Evolutionary conservation across 2,113 vertebrate genomes (phyloP).

Genomic region (Ornithorhynchus anatinus): DNA sequence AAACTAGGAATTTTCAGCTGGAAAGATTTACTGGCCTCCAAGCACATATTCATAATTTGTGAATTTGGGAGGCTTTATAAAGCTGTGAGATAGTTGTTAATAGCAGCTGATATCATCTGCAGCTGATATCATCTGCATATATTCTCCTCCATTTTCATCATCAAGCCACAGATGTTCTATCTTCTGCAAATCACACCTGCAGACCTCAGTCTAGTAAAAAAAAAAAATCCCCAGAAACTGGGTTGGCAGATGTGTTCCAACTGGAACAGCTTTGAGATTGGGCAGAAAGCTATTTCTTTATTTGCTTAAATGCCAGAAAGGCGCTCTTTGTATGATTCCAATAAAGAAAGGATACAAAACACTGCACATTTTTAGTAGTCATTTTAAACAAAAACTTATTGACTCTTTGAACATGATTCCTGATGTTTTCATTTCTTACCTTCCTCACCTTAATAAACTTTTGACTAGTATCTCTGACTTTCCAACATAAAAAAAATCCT

Average conservation of each 20-base stretch:
- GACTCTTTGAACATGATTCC: conserved; percentile 16
- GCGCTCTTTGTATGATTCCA: background rate
- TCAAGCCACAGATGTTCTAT: conserved; percentile 63
- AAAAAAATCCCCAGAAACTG: background rate
- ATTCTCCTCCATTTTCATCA: conserved; percentile 52
- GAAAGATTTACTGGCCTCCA: conserved; percentile 44
- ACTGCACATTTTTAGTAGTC: background rate
- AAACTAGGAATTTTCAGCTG: conserved; percentile 44
- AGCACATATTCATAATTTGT: conserved; percentile 51
- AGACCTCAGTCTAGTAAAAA: conserved; percentile 52
- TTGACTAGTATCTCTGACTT: background rate
- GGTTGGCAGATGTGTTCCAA: conserved; percentile 60
- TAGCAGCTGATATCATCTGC: conserved; percentile 60
- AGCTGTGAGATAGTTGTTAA: conserved; percentile 35
- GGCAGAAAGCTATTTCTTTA: conserved; percentile 10
- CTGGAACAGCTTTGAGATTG: conserved; percentile 39
- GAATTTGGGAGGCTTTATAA: conserved; percentile 56
- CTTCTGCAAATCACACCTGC: conserved; percentile 64
- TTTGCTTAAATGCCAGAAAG: conserved; percentile 31
- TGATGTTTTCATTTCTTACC: conserved; percentile 22
- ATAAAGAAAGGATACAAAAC: background rate
- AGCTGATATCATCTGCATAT: conserved; percentile 39
- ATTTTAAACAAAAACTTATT: background rate
- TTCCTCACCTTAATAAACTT: conserved; percentile 35
- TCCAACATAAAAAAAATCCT: conserved; percentile 4